Evolutionary conservation across 2,113 vertebrate species (phyloP).

Genomic region (Elephantulus edwardii): DNA sequence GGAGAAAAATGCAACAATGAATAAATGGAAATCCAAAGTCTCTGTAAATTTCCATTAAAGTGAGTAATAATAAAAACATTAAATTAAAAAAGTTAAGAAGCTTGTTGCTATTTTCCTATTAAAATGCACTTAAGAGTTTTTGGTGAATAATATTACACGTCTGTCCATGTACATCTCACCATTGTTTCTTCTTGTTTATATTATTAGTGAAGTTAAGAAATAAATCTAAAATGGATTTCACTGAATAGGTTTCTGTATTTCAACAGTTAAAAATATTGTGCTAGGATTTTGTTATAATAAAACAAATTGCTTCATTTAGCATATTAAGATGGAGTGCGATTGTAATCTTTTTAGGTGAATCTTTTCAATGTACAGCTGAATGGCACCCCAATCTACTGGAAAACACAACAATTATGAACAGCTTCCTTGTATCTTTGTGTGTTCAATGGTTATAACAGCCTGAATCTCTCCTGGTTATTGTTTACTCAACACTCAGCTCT

Average conservation of each 20-base stretch:
- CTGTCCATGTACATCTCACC: background rate
- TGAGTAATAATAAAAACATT: too few species aligned
- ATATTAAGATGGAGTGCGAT: background rate
- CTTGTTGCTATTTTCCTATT: background rate
- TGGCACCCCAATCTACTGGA: background rate
- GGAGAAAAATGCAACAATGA: too few species aligned
- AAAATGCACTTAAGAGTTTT: background rate
- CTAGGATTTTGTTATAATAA: background rate
- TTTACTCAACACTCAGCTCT: background rate
- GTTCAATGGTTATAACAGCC: background rate
- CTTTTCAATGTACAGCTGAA: background rate
- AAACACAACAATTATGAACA: background rate
- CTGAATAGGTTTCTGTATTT: background rate
- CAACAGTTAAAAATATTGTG: background rate
- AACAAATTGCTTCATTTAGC: background rate
- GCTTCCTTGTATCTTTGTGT: background rate
- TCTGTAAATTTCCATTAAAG: too few species aligned
- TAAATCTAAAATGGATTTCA: constrained; percentile 15
- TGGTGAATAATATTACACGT: background rate
- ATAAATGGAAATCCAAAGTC: too few species aligned
- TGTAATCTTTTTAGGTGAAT: background rate
- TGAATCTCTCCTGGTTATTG: background rate
- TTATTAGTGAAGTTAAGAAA: background rate
- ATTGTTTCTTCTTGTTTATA: background rate
- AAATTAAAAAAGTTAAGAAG: background rate